Conservation (phyloP, 2,797 vertebrate species). For the Phaenicophaeus curvirostris region DNA sequence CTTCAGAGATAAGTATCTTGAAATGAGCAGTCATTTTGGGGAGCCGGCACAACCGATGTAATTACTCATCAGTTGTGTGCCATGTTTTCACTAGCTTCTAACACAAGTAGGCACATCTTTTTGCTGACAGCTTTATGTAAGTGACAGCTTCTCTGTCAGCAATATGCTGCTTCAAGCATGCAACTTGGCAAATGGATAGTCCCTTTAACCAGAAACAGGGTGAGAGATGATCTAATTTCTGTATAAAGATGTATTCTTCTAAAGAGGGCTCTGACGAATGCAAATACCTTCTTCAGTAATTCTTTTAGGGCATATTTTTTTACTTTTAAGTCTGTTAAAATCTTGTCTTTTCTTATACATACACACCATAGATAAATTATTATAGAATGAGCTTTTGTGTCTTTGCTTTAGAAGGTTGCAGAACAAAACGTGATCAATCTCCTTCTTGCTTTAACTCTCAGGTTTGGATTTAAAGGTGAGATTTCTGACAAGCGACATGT, state of each 20-base stretch:
- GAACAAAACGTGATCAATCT: not conserved
- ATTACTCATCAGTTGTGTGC: not conserved
- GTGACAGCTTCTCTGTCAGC: not conserved
- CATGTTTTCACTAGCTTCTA: not conserved
- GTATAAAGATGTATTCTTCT: not conserved
- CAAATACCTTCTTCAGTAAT: not conserved
- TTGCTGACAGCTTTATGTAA: not conserved
- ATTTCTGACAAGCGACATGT: not conserved
- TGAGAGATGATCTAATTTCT: not conserved
- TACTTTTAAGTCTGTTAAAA: not conserved
- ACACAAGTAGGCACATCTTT: not conserved
- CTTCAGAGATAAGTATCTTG: rapidly evolving
- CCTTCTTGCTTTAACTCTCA: not conserved
- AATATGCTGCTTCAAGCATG: not conserved
- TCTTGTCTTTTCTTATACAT: not conserved
- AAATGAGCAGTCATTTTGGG: not conserved
- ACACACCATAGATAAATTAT: rapidly evolving
- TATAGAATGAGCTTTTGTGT: too few species aligned
- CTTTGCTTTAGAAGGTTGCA: not conserved
- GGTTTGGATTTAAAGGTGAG: not conserved
- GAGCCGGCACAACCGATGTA: not conserved
- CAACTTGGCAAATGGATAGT: not conserved
- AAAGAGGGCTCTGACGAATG: not conserved
- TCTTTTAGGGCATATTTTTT: not conserved
- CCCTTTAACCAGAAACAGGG: not conserved